Evolutionary conservation across 2,113 vertebrate genomes (phyloP), one percentile per base, ranked within the genome.

Genomic region (Hyla sarda): DNA sequence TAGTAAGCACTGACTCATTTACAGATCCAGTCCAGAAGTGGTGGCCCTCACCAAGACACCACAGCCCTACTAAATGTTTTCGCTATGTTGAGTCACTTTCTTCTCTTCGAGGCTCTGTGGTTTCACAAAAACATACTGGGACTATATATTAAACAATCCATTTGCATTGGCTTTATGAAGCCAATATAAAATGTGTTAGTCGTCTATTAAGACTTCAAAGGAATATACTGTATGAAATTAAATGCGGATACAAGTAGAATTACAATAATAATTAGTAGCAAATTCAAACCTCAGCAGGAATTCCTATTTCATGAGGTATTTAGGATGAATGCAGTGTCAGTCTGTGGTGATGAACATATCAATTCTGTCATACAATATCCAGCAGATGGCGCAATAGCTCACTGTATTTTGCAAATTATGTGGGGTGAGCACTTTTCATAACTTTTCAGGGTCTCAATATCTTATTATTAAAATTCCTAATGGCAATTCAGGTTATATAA

Each of bases 331-430:
- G 28, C 74, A 76, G 74, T 23, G 28, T 47, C 72, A 78, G 75
- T 54, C 48, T 30, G 19, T 19, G 32, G 52, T 56, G 32, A 54
- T 58, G 2, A 78, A 78, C 17, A 78, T 23, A 56, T 32, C 30
- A 58, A 47, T 48, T 17, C 14, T 25, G 19, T 9, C 7, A 11
- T 37, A 21, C 65, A 69, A 34, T 5, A 28, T 60, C 78, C 78
- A 81, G 78, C 56, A 81, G 78, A 25, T 81, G 78, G 78, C 16
- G 78, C 78, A 81, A 28, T 65, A 45, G 37, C 23, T 37, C 78
- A 81, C 60, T n/a, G n/a, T n/a, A 47, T 28, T 34, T 56, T 62
- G 28, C 10, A 47, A 52, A 25, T 47, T 2, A 56, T 37, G 19
- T n/a, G 28, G 23, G n/a, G 19, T 81, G 78, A 21, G 28, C 54